phyloP scores from a whole-genome alignment of 1,140 invertebrate genomes.

The Ericerus pela region DNA sequence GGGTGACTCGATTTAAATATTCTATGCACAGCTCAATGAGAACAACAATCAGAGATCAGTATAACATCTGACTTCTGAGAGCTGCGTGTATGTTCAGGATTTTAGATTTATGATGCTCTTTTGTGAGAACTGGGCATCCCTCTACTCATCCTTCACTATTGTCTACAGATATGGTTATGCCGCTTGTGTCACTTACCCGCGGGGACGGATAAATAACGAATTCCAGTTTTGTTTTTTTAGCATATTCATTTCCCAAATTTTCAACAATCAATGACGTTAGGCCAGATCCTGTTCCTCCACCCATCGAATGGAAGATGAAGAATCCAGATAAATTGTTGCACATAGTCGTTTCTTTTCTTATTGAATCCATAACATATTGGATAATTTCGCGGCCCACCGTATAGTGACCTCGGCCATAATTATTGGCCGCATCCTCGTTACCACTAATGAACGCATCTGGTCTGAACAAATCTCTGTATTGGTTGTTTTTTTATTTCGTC shows the following conservation, averaged over 20 bases:
- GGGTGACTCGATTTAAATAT: no score
- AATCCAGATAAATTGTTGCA: no score
- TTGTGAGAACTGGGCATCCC: background rate
- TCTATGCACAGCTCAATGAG: no score
- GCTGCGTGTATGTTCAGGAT: background rate
- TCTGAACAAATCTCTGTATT: conserved; percentile 58
- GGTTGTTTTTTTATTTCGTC: conserved; percentile 53
- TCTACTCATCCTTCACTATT: background rate
- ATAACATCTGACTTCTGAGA: background rate
- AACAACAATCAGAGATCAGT: no score
- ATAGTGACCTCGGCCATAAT: conserved; percentile 62
- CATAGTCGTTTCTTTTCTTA: no score
- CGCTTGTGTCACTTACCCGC: background rate
- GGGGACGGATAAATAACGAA: conserved; percentile 11
- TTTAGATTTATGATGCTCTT: background rate
- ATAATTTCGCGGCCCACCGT: conserved; percentile 35
- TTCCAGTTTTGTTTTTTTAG: conserved; percentile 42
- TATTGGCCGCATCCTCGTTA: conserved; percentile 80
- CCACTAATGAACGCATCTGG: conserved; percentile 60
- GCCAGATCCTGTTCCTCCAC: conserved; percentile 66
- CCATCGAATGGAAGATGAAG: conserved; percentile 64
- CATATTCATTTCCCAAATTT: conserved; percentile 52
- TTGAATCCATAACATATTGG: no score
- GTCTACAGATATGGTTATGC: background rate
- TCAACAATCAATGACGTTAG: conserved; percentile 67